Evolutionary conservation across 2,113 vertebrate genomes (phyloP), one percentile per base, ranked within the genome.

Genomic region (Benitochromis conjunctus): DNA sequence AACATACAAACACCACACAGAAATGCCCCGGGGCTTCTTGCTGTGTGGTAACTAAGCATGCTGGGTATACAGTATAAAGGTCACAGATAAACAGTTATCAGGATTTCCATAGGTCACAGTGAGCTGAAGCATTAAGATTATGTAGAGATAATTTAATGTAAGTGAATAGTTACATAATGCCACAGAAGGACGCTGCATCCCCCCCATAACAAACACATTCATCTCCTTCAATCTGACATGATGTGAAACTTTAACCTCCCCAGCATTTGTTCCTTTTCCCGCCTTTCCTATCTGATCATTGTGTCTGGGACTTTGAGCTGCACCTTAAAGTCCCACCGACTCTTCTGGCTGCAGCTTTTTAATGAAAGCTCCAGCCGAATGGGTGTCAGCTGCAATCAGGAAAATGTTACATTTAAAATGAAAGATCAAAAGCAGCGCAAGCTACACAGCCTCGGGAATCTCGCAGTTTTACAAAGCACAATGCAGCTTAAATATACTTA

Each of bases 311-410:
- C 66, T 88, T 41, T 79, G 64, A 86, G 64, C 85, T 9, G 9
- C 71, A 56, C 78, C 54, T 85, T 41, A 79, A 83, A 81, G 77
- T 81, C 74, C 66, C 58, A 14, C 83, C 19, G 64, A 76, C 55
- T 82, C 71, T 81, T 83, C 71, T 18, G 41, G 62, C 62, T 77
- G 64, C 84, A 87, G 87, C 41, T 86, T 91, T 87, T 90, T 62
- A 86, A 88, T 85, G 57, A 88, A 88, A 87, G 66, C 86, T 77
- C 24, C 31, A 83, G 82, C 64, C 9, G 14, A 82, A 89, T 84
- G 82, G 81, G 81, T 92, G 83, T 85, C 88, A 88, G 81, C 83
- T 64, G 34, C 81, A 83, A 64, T 80, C 82, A 58, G 51, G 38
- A 48, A 60, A 41, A 81, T 79, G 60, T 41, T 83, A 64, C 86